Base-by-base conservation (phyloP, 1,140 invertebrate species). In the Cepaea nemoralis region DNA sequence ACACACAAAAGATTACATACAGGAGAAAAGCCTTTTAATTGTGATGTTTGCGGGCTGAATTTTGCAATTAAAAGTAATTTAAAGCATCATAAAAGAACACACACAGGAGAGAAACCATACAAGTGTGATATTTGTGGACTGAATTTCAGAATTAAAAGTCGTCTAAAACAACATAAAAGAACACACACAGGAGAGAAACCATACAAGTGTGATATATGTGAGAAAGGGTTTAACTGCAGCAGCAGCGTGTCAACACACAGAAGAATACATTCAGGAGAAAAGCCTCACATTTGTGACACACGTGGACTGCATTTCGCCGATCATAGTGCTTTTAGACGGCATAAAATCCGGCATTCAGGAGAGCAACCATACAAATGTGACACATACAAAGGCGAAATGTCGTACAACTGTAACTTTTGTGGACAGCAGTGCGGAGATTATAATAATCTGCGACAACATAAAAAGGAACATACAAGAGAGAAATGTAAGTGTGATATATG, bases 21-120 rank as follows among this genome's bases (percentile, higher is more conserved):
- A 22, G 69, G 69, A 42, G 69, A 70, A 12, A 70, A 70, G 37
- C 69, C 69, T 19, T 70, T 24, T 37, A 70, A 42, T 35, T 70
- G 69, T 42, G 40, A 39, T 42, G 16, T 70, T 40, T 70, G 69
- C 40, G 37, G 40, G 39, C 19, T 19, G 24, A 22, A 37, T 5
- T 70, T 70, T 70, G 24, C 37, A 40, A 35, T 14, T 5, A 70
- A 16, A 22, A n/a, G 35, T 1, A 14, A 70, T n/a, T 40, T 70
- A 37, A n/a, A 70, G 1, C 19, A n/a, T 10, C 69, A 70, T 24
- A 70, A 12, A 24, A 39, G 35, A 40, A 70, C n/a, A 70, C 69
- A 70, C 24, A 70, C 69, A 40, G 69, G 24, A 39, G 69, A 70
- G 19, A 70, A 40, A 22, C 69, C 69, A 6, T 70, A 24, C 69